Base-by-base conservation (phyloP, 2,113 vertebrate genomes). In the Taurulus bubalis region DNA sequence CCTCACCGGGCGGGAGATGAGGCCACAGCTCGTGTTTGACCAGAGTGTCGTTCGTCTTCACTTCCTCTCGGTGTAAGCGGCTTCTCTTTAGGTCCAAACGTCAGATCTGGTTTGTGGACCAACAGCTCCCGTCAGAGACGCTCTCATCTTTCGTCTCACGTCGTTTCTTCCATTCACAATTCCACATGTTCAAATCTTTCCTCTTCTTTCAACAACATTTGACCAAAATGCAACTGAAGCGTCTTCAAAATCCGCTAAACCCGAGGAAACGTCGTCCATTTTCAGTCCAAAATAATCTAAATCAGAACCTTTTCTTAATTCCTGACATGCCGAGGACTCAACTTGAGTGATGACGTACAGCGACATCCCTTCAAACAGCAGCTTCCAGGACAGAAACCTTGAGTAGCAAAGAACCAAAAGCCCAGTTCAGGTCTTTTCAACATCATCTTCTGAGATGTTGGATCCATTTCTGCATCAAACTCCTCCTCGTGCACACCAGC, bases 131-230 rank as follows among this genome's bases (percentile, higher is more conserved):
- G 22, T 75, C 8, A 38, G 6, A 55, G 8, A 53, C 3, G 12
- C n/a, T 26, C 24, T 58, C 11, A 1, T 63, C 55, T 56, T 71
- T 47, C 4, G 20, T 11, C 1, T 0, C 24, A 55, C 8, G 55
- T 12, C 11, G 22, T 28, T 0, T 16, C 53, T 53, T 1, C 0
- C 32, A 30, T 59, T 38, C 30, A 8, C 30, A 0, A 42, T 24
- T 63, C 1, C 26, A 18, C 4, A 18, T 32, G 14, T 16, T 36
- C 3, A 16, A 34, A 28, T 42, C 24, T 45, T 32, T 18, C 28
- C 8, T 20, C 40, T 67, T 45, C 40, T 10, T 24, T 47, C 40
- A 15, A 45, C 47, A 63, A 14, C 6, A 10, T 0, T 18, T 18
- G 45, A 47, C 4, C 15, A 49, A 49, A 49, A 20, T 20, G 15